Evolutionary conservation across 2,113 vertebrate species (phyloP), one percentile per base, ranked within the genome.

Genomic region (Choloepus hoffmanni): DNA sequence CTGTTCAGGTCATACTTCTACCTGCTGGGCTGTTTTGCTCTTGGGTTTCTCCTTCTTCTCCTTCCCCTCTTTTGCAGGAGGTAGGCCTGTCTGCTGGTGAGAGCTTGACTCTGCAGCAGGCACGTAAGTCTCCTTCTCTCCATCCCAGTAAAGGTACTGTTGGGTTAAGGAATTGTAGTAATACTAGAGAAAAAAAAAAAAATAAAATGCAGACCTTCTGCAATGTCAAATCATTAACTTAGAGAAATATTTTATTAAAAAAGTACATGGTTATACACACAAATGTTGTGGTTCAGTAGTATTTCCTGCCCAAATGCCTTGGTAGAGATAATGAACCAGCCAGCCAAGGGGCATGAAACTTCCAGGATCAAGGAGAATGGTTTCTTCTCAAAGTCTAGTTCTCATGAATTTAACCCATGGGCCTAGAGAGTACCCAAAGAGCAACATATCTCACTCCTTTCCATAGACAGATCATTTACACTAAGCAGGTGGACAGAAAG

Each of bases 21-120:
- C 99, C 99, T 99, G 99, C 72, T 99, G 99, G 63, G 99, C 99
- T 2, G 99, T 99, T 98, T 99, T 99, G 98, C 99, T 99, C 97
- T 99, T 99, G 67, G 99, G 99, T 93, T 99, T 99, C 86, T 99
- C 99, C 89, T 99, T 99, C 96, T 99, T 99, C 95, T 99, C 99
- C 94, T 99, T 99, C 87, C 98, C 98, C 95, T 99, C 99, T 97
- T 99, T 99, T 58, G 92, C 95, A 33, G 98, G 95, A 89, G 98
- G 96, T 50, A 98, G 92, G 50, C 98, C 97, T 0, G 98, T 60
- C 73, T 99, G 98, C 58, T 98, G 98, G 95, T 99, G 98, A 0
- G 98, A 30, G 68, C 98, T 36, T 23, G 98, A 97, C 79, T 99
- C 98, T 0, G 98, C 94, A 15, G 99, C 99, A 60, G 99, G 99